phyloP scores from a whole-genome alignment of 2,888 invertebrate genomes.

The Cactoblastis cactorum region DNA sequence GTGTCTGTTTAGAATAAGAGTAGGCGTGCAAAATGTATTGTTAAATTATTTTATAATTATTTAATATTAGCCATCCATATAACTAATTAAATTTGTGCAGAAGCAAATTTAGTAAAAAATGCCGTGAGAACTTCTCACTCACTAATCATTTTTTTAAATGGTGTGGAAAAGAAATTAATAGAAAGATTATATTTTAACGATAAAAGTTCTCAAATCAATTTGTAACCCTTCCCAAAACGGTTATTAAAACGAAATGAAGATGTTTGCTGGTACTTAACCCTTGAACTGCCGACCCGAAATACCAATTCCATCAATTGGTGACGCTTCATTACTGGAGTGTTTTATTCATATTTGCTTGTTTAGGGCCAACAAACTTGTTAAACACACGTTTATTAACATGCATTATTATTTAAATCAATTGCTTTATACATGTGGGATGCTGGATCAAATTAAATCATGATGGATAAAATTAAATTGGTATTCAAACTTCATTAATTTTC shows the following conservation, averaged over 20 bases:
- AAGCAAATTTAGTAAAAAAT: too few relatives aligned
- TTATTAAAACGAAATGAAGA: slow-evolving; percentile 65
- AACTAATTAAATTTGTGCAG: too few relatives aligned
- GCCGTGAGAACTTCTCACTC: slow-evolving; percentile 36
- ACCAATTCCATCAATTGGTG: slow-evolving; percentile 57
- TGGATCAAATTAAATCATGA: slow-evolving; percentile 15
- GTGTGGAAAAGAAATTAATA: slow-evolving; percentile 33
- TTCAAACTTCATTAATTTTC: neutral
- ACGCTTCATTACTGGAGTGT: slow-evolving; percentile 36
- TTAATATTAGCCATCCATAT: too few relatives aligned
- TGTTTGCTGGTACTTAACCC: slow-evolving; percentile 70
- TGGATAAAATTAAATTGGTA: slow-evolving; percentile 10
- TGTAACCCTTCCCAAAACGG: slow-evolving; percentile 44
- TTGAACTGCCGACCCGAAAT: slow-evolving; percentile 42
- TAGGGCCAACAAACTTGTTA: slow-evolving; percentile 27
- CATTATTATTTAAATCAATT: slow-evolving; percentile 15
- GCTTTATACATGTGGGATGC: slow-evolving; percentile 16
- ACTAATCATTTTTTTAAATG: too few relatives aligned
- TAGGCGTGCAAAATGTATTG: too few relatives aligned
- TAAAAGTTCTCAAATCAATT: slow-evolving; percentile 37
- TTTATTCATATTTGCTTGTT: slow-evolving; percentile 25
- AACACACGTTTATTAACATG: slow-evolving; percentile 22
- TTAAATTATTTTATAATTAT: too few relatives aligned
- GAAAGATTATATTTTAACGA: slow-evolving; percentile 21
- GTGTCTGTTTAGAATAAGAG: too few relatives aligned